Percentiles rank a stretch among this genome's conserved stretches.
These are phyloP conservation scores for Conopomorpha cramerella DNA, from an alignment of 1,140 invertebrate species.

Conservation along the genomic window DNA sequence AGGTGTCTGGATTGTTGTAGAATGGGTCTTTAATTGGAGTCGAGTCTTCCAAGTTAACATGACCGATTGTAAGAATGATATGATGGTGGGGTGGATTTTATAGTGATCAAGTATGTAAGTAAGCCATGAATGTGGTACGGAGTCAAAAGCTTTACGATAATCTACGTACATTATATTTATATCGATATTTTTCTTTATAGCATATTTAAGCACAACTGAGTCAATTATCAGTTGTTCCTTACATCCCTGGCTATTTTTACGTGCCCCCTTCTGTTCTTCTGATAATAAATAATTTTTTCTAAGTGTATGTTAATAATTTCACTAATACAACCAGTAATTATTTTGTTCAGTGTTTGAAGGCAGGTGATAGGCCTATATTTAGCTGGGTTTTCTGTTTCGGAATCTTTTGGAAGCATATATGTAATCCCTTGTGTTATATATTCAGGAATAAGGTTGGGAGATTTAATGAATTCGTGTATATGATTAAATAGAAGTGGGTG, in stretches of 20 bases:
- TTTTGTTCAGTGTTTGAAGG: constrained; percentile 12
- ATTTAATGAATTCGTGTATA: constrained; percentile 6
- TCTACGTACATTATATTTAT: constrained; percentile 4
- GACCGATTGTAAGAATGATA: constrained; percentile 2
- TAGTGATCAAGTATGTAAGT: neutral
- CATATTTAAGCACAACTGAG: constrained; percentile 3
- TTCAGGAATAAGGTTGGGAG: constrained; percentile 5
- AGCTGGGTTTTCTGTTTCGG: constrained; percentile 5
- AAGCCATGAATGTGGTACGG: no score
- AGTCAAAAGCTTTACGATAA: constrained; percentile 4
- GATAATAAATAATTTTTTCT: constrained; percentile 1
- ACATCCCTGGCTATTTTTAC: no score
- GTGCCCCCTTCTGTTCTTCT: no score
- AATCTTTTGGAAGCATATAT: constrained; percentile 11
- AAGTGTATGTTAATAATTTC: constrained; percentile 10
- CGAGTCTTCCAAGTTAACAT: no score
- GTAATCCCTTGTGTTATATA: no score
- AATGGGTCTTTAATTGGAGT: no score
- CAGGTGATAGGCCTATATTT: no score
- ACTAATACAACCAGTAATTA: constrained; percentile 10
- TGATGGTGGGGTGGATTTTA: constrained; percentile 1
- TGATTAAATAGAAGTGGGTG: constrained; percentile 5
- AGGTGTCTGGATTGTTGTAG: no score
- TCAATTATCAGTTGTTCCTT: no score
- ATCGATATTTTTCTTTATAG: neutral